Percentiles rank a stretch among this genome's conserved stretches.
Evolutionary conservation across 37 sponge, comb jelly and placozoan genomes (phyloP).

Genomic region (Chondrilla cf. caribensis): DNA sequence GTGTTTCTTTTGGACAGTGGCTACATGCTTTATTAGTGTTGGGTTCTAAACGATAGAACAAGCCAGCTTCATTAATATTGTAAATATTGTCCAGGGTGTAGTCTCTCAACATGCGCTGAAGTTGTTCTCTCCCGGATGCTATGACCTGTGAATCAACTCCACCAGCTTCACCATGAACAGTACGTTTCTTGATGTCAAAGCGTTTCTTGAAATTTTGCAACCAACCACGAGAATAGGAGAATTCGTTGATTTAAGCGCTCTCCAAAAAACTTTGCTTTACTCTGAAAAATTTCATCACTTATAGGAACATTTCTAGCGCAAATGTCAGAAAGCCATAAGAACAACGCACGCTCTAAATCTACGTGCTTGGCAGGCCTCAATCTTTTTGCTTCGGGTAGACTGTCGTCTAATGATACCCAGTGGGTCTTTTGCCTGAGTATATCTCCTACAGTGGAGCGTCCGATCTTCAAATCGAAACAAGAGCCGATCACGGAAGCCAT

Average conservation of each 20-base stretch:
- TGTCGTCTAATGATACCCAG: neutral
- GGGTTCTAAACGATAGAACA: constrained; percentile 28
- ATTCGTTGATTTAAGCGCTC: neutral
- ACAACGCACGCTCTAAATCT: constrained; percentile 2
- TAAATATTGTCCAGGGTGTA: constrained; percentile 28
- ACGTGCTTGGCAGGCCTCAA: neutral
- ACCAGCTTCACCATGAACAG: constrained; percentile 28
- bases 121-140: neutral
- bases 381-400: neutral
- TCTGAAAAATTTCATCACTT: neutral
- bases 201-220: constrained; percentile 48
- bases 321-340: neutral
- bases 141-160: constrained; percentile 18
- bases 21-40: too few species aligned
- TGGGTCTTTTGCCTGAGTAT: neutral
- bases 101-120: neutral
- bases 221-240: constrained; percentile 30
- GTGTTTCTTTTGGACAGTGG: too few species aligned
- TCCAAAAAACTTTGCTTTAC: neutral
- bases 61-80: constrained; percentile 32
- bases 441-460: neutral
- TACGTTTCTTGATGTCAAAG: constrained; percentile 15
- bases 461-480: neutral
- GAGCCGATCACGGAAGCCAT: neutral
- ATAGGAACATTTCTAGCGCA: too few species aligned